These are phyloP conservation scores for Callipepla squamata DNA, from an alignment of 2,113 vertebrate species.

Conservation along the genomic window DNA sequence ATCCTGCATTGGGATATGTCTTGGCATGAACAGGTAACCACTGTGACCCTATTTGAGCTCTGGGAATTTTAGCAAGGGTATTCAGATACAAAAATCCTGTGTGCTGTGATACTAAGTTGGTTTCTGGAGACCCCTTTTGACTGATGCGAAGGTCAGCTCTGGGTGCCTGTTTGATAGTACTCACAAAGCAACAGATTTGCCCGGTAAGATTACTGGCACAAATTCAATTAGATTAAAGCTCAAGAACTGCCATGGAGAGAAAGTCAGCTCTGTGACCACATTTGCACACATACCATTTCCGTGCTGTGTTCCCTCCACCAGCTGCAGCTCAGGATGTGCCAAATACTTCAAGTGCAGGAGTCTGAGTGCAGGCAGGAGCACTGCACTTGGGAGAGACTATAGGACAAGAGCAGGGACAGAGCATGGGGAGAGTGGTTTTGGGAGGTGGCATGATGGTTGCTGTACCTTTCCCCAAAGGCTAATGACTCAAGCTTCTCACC, in stretches of 20 bases:
- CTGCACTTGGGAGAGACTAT: neutral
- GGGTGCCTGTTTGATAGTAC: neutral
- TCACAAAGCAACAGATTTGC: neutral
- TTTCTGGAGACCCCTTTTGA: neutral
- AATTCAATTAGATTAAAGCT: slow-evolving; percentile 2
- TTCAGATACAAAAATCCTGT: neutral
- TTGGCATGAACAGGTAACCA: neutral
- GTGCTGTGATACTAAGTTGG: neutral
- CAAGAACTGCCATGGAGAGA: neutral
- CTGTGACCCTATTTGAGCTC: neutral
- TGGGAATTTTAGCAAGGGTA: neutral
- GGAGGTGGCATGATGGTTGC: neutral
- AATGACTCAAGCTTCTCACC: neutral
- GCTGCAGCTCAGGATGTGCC: slow-evolving; percentile 17
- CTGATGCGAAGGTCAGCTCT: neutral
- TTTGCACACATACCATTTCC: slow-evolving; percentile 40
- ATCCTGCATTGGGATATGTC: accelerated
- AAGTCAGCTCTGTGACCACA: slow-evolving; percentile 42
- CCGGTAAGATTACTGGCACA: neutral
- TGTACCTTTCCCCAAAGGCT: accelerated
- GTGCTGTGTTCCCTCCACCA: neutral
- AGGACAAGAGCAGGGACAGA: accelerated
- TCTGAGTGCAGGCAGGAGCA: neutral
- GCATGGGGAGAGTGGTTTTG: neutral
- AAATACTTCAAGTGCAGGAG: neutral